Conservation (phyloP, 2,888 invertebrate genomes). For the Platycheirus albimanus region DNA sequence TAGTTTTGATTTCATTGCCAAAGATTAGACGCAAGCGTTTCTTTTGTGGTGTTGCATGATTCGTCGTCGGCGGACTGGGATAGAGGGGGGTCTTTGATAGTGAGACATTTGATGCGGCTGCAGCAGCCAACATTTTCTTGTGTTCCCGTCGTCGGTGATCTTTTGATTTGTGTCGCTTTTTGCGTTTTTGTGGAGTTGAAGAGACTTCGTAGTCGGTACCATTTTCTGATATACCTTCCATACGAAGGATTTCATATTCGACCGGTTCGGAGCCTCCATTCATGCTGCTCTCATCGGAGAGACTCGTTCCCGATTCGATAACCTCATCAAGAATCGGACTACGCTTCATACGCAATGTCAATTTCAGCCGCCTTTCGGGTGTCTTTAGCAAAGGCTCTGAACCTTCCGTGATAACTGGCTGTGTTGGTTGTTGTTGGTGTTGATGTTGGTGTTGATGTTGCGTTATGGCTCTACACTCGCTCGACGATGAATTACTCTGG, state of each 20-base stretch:
- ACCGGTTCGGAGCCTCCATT: conserved; percentile 83
- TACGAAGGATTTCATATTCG: conserved; percentile 93
- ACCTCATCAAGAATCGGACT: conserved; percentile 93
- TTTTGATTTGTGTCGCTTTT: conserved; percentile 86
- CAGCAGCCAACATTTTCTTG: conserved; percentile 57
- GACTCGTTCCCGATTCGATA: conserved; percentile 89
- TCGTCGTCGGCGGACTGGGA: conserved; percentile 78
- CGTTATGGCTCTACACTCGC: conserved; percentile 39
- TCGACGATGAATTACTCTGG: conserved; percentile 56
- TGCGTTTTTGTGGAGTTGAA: conserved; percentile 80
- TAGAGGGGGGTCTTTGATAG: conserved; percentile 55
- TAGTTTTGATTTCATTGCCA: conserved; percentile 94
- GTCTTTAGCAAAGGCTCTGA: conserved; percentile 80
- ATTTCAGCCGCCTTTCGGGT: conserved; percentile 85
- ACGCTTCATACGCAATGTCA: conserved; percentile 93
- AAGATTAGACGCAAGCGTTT: conserved; percentile 94
- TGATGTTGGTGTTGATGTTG: no score
- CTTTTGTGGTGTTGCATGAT: conserved; percentile 87
- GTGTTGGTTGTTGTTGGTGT: conserved; percentile 22
- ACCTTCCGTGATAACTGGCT: conserved; percentile 10
- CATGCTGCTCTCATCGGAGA: conserved; percentile 85
- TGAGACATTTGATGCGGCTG: conserved; percentile 36
- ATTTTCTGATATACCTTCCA: conserved; percentile 87
- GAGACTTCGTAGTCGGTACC: conserved; percentile 79
- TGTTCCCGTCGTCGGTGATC: conserved; percentile 78